These are phyloP conservation scores for Decapterus maruadsi DNA, from an alignment of 2,797 vertebrate genomes.

Conservation along the genomic window DNA sequence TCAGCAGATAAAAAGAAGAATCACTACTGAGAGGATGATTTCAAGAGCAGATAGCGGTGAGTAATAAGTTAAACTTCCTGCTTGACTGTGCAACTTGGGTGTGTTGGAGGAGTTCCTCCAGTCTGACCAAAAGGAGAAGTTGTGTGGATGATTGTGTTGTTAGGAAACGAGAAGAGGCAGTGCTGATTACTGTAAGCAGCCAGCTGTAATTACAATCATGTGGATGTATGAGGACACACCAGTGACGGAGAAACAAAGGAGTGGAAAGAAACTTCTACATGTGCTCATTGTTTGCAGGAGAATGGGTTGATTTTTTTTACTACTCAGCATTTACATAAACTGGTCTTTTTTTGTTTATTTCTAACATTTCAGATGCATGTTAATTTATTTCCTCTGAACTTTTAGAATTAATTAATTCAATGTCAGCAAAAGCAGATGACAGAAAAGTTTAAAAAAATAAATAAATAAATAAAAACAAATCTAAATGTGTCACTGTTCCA, in stretches of 20 bases:
- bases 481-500: no score
- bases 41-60: not conserved
- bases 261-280: no score
- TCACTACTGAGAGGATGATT: not conserved
- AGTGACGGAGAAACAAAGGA: slow-evolving; percentile 7
- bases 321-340: no score
- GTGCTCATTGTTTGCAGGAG: no score
- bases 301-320: no score
- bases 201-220: not conserved
- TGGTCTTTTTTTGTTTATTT: no score
- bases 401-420: no score
- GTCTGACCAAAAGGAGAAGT: slow-evolving; percentile 37
- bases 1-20: not conserved
- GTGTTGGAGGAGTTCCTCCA: not conserved
- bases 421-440: no score
- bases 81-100: not conserved
- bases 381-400: no score
- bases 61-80: not conserved
- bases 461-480: no score
- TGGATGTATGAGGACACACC: not conserved
- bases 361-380: no score
- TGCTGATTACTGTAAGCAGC: slow-evolving; percentile 29
- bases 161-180: slow-evolving; percentile 20
- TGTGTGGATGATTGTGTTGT: not conserved
- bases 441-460: no score